Base-by-base conservation (phyloP, 2,113 vertebrate species). In the Oenanthe oenanthe region DNA sequence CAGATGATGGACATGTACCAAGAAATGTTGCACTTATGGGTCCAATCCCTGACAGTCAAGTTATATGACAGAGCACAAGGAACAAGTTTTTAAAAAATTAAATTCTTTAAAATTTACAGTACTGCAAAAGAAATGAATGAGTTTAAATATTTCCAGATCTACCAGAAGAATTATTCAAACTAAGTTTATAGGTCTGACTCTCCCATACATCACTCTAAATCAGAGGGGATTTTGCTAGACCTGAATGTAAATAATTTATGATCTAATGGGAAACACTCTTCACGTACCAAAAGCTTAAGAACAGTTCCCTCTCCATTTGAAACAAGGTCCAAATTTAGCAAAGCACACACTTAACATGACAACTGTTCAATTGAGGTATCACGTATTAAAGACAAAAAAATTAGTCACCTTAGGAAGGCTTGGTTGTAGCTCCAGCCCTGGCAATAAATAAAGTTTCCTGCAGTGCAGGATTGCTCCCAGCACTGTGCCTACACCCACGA, bases 81-180 rank as follows among this genome's bases (percentile, higher is more conserved):
- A 93, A 45, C 15, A 82, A 61, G 32, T 56, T 51, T 84, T n/a
- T 43, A 0, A 26, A 60, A 94, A 82, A 95, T 73, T 54, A 51
- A 91, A 79, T 85, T 85, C 48, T 83, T 80, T 18, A 88, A 88
- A 92, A 51, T 96, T 93, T 97, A 94, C 78, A 74, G 75, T 83
- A 43, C 60, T 61, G 77, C 71, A 48, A 94, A 91, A 93, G 76
- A 75, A 36, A 34, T 79, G 43, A 53, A 91, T 51, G 56, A 71
- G 72, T 83, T 96, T 93, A 95, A 97, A 97, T 80, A 94, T 96
- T 96, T 96, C 95, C 96, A 96, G 90, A 95, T 62, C 88, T 57
- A 93, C 92, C 75, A 94, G 65, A 96, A 95, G 93, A 97, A 96
- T 95, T 92, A 95, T 86, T 96, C 85, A 95, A 95, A 93, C 85